phyloP scores from a whole-genome alignment of 2,797 vertebrate species.

The Heliangelus exortis region DNA sequence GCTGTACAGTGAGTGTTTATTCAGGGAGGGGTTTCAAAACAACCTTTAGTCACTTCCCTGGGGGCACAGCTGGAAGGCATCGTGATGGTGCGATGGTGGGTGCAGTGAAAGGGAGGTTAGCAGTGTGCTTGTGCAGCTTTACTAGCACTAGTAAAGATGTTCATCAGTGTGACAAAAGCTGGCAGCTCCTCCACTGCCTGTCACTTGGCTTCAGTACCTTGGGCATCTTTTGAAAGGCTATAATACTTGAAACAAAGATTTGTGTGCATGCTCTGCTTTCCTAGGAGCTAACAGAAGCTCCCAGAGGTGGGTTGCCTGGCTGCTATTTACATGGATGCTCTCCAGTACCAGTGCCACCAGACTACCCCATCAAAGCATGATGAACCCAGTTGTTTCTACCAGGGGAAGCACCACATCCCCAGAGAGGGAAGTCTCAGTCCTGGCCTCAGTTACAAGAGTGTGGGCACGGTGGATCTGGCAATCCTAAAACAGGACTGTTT shows the following conservation, averaged over 20 bases:
- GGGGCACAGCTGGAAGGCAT: not conserved
- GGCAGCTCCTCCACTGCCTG: not conserved
- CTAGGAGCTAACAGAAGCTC: not conserved
- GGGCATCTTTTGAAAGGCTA: not conserved
- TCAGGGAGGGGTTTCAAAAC: not conserved
- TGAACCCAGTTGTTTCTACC: not conserved
- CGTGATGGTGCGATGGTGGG: accelerated
- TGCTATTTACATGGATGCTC: not conserved
- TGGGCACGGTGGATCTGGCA: not conserved
- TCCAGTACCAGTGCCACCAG: not conserved
- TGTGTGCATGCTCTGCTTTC: not conserved
- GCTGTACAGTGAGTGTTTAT: not conserved
- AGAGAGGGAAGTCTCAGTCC: not conserved
- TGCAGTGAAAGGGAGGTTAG: not conserved
- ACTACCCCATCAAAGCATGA: not conserved
- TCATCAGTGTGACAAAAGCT: not conserved
- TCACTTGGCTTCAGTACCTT: not conserved
- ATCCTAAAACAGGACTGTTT: not conserved
- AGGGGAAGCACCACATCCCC: not conserved
- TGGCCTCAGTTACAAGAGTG: not conserved
- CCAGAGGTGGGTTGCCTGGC: not conserved
- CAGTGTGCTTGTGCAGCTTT: not conserved
- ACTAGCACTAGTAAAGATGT: not conserved
- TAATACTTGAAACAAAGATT: not conserved
- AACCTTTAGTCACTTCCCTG: not conserved